Base-by-base conservation (phyloP, 1,140 invertebrate genomes). In the Procambarus virginalis region DNA sequence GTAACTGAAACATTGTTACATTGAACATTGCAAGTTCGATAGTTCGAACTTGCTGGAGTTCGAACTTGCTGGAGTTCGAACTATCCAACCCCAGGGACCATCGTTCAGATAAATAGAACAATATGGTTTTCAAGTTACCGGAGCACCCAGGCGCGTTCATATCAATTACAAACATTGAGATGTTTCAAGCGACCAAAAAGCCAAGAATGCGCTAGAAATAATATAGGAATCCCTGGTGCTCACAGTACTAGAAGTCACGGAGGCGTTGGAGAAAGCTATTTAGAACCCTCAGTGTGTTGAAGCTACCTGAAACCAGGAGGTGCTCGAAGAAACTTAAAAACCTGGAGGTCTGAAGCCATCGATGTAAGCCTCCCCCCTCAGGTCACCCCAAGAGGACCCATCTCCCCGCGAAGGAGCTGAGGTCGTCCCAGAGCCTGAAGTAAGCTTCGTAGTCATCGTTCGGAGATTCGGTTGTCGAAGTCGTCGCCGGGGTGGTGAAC, bases 381-480 rank as follows among this genome's bases (percentile, higher is more conserved):
- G n/a, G 8, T 82, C 78, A 10, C 86, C 34, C 78, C 86, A 14
- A 60, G 34, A 34, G 60, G 14, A 20, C 46, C 86, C 78, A 76
- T 12, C 22, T 89, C 78, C 45, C 78, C 86, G 34, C 86, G 51
- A 89, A 89, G 55, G 79, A 22, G 20, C 64, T 76, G 14, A 89
- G n/a, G 45, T 89, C 86, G 9, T 89, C 86, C 84, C 84, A 86
- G 10, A 81, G 6, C n/a, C 60, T 75, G 46, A 89, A 82, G 68
- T 75, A 51, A 2, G n/a, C 86, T n/a, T 77, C 17, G 75, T 78
- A 46, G 76, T 79, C 45, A 22, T n/a, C 58, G 51, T 58, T 0
- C 10, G 49, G 14, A 17, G 48, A 2, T 20, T 17, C 49, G 48
- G 48, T 22, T 5, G 34, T 14, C n/a, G 46, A 3, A 34, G 60